phyloP scores from a whole-genome alignment of 1,140 invertebrate genomes.

The Drosophila elegans region DNA sequence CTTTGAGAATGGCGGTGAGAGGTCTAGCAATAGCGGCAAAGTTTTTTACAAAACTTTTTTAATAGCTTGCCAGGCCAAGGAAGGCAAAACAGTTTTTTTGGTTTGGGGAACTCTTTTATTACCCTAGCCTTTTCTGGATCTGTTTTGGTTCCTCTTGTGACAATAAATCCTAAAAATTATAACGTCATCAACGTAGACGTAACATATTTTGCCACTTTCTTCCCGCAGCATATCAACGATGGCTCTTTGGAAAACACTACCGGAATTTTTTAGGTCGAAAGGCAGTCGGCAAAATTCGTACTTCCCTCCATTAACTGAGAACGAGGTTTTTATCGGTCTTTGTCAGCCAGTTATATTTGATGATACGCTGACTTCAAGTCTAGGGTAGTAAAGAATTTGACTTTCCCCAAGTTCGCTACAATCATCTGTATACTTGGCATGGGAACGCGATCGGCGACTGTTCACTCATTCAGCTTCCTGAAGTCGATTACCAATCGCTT shows the following conservation, averaged over 20 bases:
- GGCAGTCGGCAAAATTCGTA: conserved; percentile 19
- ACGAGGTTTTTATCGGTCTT: conserved; percentile 17
- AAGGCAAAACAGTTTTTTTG: conserved; percentile 10
- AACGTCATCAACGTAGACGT: conserved; percentile 19
- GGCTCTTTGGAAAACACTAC: conserved; percentile 19
- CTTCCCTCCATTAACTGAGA: conserved; percentile 21
- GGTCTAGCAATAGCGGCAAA: conserved; percentile 18
- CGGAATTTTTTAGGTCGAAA: conserved; percentile 17
- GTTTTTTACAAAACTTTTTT: conserved; percentile 14
- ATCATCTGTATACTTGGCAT: conserved; percentile 16
- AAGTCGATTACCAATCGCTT: conserved; percentile 20
- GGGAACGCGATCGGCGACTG: conserved; percentile 16
- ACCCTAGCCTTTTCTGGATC: conserved; percentile 16
- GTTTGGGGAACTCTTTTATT: conserved; percentile 10
- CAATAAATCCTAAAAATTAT: conserved; percentile 18
- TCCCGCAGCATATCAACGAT: conserved; percentile 20
- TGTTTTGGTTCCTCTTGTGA: conserved; percentile 7
- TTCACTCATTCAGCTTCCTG: conserved; percentile 10
- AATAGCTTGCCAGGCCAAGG: conserved; percentile 16
- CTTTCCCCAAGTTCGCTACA: conserved; percentile 16
- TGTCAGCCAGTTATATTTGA: conserved; percentile 11
- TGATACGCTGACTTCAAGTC: conserved; percentile 16
- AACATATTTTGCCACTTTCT: conserved; percentile 3
- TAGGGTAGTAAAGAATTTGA: conserved; percentile 25
- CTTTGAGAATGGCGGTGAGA: conserved; percentile 9